These are phyloP conservation scores for Trachelus troglodyta DNA, from an alignment of 2,888 invertebrate genomes.

Conservation along the genomic window DNA sequence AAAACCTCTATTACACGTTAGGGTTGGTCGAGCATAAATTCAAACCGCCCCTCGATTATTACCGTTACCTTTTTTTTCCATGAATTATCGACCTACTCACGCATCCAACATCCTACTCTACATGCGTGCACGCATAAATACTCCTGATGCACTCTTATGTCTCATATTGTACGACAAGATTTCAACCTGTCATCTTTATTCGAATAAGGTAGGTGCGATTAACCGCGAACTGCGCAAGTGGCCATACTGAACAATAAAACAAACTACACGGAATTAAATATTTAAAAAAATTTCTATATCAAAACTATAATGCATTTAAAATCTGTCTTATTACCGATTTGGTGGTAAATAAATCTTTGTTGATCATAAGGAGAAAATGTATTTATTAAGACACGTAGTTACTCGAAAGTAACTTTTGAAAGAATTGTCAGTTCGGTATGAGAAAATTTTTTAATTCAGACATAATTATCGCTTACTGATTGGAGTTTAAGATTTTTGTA, in stretches of 20 bases:
- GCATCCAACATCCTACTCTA: slow-evolving; percentile 48
- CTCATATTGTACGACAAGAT: slow-evolving; percentile 8
- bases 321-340: not conserved
- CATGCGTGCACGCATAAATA: slow-evolving; percentile 54
- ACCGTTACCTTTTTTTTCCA: slow-evolving; percentile 51
- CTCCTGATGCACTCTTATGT: slow-evolving; percentile 13
- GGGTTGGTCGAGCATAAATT: slow-evolving; percentile 55
- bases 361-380: not conserved
- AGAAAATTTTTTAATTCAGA: not conserved
- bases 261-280: too few species aligned
- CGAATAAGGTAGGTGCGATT: too few species aligned
- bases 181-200: not conserved
- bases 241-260: not conserved
- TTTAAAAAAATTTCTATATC: too few species aligned
- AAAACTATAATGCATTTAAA: not conserved
- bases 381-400: not conserved
- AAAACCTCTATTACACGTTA: slow-evolving; percentile 39
- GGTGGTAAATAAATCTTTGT: not conserved
- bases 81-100: slow-evolving; percentile 42
- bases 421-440: not conserved
- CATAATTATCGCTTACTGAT: not conserved
- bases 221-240: too few species aligned
- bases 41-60: slow-evolving; percentile 54
- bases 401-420: not conserved
- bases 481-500: not conserved